These are phyloP conservation scores for Gandaritis pyraliata DNA, from an alignment of 2,888 invertebrate species.

Conservation along the genomic window DNA sequence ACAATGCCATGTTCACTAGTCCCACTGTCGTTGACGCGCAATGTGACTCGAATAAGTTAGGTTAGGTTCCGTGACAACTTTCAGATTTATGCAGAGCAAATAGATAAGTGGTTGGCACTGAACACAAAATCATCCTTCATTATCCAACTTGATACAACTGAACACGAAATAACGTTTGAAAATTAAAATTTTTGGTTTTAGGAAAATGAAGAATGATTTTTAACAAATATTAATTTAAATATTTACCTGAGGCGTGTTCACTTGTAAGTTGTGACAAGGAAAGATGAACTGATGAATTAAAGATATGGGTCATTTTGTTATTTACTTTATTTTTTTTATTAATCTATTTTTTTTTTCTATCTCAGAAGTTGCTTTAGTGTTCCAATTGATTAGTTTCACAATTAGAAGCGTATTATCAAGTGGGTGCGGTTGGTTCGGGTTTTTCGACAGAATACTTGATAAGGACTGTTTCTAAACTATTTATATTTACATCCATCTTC, in stretches of 20 bases:
- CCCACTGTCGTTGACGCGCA: too few species aligned
- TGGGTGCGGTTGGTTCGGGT: conserved; percentile 52
- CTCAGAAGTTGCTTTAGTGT: not conserved
- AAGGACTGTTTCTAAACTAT: conserved; percentile 60
- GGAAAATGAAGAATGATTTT: conserved; percentile 72
- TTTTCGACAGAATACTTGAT: conserved; percentile 43
- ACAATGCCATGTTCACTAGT: too few species aligned
- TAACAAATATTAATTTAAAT: conserved; percentile 30
- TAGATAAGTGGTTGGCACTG: not conserved
- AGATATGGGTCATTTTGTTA: conserved; percentile 34
- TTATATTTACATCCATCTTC: conserved; percentile 29
- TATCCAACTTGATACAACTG: conserved; percentile 71
- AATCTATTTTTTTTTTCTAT: conserved; percentile 10
- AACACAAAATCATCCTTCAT: conserved; percentile 65
- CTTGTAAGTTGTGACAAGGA: conserved; percentile 60
- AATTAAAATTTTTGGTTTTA: conserved; percentile 1
- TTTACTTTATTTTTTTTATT: conserved; percentile 55
- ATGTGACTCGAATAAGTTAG: too few species aligned
- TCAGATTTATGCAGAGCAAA: not conserved
- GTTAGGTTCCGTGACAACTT: too few species aligned
- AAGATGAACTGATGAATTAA: conserved; percentile 35
- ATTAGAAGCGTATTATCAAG: conserved; percentile 29
- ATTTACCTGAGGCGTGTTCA: conserved; percentile 73
- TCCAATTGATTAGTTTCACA: conserved; percentile 15
- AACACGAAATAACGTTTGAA: conserved; percentile 55